Percentiles rank a stretch among this genome's conserved stretches.
phyloP scores from a whole-genome alignment of 2,888 invertebrate genomes.

The Ophonus ardosiacus region DNA sequence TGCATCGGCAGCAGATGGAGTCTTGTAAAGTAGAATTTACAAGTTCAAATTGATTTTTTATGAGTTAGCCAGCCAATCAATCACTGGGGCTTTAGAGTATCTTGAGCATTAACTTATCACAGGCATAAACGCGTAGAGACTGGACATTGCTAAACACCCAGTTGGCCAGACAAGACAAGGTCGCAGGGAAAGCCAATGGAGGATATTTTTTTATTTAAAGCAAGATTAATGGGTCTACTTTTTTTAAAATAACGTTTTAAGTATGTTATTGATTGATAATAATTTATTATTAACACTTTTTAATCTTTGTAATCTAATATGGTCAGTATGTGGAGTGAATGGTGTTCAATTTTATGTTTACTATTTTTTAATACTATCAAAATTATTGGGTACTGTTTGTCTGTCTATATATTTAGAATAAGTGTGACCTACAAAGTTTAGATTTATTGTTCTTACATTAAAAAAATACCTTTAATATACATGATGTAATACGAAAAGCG shows the following conservation, averaged over 20 bases:
- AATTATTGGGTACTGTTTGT: too few relatives aligned
- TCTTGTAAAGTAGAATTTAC: conserved; percentile 49
- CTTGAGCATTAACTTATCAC: conserved; percentile 60
- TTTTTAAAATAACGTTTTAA: neutral
- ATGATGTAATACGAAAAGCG: too few relatives aligned
- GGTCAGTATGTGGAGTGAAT: neutral
- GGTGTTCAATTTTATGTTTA: neutral
- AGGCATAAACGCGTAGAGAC: conserved; percentile 37
- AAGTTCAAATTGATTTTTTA: conserved; percentile 57
- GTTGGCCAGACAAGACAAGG: conserved; percentile 11
- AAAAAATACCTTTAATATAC: too few relatives aligned
- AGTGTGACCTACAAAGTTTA: too few relatives aligned
- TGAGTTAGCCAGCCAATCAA: conserved; percentile 48
- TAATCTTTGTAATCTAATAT: neutral
- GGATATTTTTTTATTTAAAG: neutral
- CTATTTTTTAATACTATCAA: too few relatives aligned
- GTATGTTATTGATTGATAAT: neutral
- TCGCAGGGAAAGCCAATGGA: neutral
- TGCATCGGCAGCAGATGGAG: conserved; percentile 12
- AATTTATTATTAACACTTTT: neutral
- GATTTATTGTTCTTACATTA: too few relatives aligned
- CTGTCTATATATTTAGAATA: too few relatives aligned
- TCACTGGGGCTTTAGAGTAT: conserved; percentile 50
- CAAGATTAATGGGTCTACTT: neutral
- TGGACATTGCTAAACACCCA: conserved; percentile 58